These are phyloP conservation scores for Gymnoscelis rufifasciata DNA, from an alignment of 2,888 invertebrate species.

Conservation along the genomic window DNA sequence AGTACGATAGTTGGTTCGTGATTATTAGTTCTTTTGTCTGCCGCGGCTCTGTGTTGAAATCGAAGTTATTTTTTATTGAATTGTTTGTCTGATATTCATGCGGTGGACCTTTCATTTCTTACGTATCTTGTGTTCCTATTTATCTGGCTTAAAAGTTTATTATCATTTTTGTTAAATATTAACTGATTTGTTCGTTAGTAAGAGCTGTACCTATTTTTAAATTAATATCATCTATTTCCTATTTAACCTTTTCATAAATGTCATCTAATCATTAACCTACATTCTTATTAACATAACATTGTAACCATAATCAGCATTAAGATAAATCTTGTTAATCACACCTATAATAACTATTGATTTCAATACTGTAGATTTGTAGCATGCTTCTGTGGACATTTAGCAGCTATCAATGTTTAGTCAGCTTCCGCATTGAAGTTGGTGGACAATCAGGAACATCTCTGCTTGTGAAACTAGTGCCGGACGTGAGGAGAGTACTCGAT, in stretches of 20 bases:
- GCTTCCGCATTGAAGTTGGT: conserved; percentile 23
- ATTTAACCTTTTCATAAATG: neutral
- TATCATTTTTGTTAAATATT: too few species aligned
- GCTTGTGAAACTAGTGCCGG: conserved; percentile 47
- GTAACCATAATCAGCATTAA: neutral
- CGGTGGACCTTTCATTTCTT: neutral
- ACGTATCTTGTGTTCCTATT: neutral
- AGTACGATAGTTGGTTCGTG: conserved; percentile 1
- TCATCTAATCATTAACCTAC: neutral
- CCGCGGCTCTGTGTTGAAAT: conserved; percentile 16
- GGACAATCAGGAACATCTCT: conserved; percentile 24
- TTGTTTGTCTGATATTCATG: neutral
- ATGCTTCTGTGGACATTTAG: conserved; percentile 9
- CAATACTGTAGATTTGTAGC: conserved; percentile 14
- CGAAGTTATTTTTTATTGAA: conserved; percentile 4
- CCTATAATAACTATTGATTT: conserved; percentile 7
- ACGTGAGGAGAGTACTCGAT: conserved; percentile 69
- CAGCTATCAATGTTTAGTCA: conserved; percentile 3
- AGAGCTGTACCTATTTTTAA: too few species aligned
- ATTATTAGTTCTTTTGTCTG: conserved; percentile 10
- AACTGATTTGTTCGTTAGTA: too few species aligned
- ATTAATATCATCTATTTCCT: neutral
- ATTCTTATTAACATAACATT: neutral
- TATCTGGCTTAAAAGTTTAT: too few species aligned
- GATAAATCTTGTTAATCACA: too few species aligned